phyloP scores from a whole-genome alignment of 2,888 invertebrate species.

The Bombylius major region DNA sequence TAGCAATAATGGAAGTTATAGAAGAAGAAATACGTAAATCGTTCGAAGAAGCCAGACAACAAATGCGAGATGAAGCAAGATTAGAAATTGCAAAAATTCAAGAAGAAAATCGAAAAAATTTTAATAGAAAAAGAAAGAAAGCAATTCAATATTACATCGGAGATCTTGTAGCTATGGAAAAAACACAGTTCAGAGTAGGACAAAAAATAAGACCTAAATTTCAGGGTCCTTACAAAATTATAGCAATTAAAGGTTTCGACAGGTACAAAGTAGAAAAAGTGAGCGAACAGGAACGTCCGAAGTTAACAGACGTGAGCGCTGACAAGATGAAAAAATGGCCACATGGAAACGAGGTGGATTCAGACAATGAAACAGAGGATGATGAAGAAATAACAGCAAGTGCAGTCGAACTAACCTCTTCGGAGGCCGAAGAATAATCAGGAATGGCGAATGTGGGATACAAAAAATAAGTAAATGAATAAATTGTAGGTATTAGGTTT shows the following conservation, averaged over 20 bases:
- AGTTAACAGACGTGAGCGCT: background rate
- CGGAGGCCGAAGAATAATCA: too few species aligned
- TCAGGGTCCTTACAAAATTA: background rate
- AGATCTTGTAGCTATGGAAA: background rate
- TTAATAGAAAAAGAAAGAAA: conserved; percentile 2
- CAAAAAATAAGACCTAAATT: background rate
- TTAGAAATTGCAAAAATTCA: conserved; percentile 1
- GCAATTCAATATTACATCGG: background rate
- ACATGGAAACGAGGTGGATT: too few species aligned
- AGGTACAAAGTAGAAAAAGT: background rate
- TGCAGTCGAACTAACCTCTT: too few species aligned
- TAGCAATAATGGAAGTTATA: background rate
- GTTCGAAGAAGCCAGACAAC: conserved; percentile 2
- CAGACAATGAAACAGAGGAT: too few species aligned
- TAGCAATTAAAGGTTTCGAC: background rate
- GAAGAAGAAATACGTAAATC: background rate
- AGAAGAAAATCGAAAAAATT: conserved; percentile 2
- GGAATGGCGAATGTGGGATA: too few species aligned
- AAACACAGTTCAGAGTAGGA: background rate
- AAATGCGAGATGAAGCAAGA: background rate
- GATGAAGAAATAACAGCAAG: too few species aligned
- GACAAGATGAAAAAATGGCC: background rate
- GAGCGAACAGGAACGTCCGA: background rate
- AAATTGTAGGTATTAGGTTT: too few species aligned
- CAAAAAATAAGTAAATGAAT: too few species aligned